Percentiles rank a stretch among this genome's conserved stretches.
These are phyloP conservation scores for Formica selysi DNA, from an alignment of 1,140 invertebrate genomes.

Conservation along the genomic window DNA sequence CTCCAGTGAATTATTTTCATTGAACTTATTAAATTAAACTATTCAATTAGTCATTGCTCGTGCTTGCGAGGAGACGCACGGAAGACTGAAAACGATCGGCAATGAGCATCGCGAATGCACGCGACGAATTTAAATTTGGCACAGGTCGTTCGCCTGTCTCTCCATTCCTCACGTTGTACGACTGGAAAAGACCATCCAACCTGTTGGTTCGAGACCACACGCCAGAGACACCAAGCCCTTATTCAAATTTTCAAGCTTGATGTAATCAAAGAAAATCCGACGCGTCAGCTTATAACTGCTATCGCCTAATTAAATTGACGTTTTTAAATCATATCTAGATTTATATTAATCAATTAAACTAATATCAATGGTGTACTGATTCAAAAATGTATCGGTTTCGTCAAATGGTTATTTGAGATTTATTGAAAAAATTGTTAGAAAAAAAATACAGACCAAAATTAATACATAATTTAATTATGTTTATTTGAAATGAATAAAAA, in stretches of 20 bases:
- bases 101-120: slow-evolving; percentile 11
- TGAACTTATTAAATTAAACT: not conserved
- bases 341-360: not conserved
- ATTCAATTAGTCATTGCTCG: slow-evolving; percentile 32
- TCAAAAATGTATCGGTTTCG: not conserved
- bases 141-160: slow-evolving; percentile 49
- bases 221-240: slow-evolving; percentile 56
- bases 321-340: not conserved
- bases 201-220: slow-evolving; percentile 67
- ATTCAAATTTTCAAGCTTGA: slow-evolving; percentile 56
- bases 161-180: slow-evolving; percentile 54
- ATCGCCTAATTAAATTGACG: not conserved
- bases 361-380: not conserved
- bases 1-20: not conserved
- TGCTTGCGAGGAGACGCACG: not conserved
- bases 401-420: not conserved
- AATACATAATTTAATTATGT: not conserved
- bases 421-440: not conserved
- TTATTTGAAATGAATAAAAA: not conserved
- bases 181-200: slow-evolving; percentile 69
- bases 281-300: not conserved
- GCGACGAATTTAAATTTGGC: slow-evolving; percentile 72
- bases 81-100: not conserved
- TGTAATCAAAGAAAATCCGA: slow-evolving; percentile 25
- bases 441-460: not conserved